These are phyloP conservation scores for Ips nitidus DNA, from an alignment of 1,140 invertebrate genomes.

Conservation along the genomic window DNA sequence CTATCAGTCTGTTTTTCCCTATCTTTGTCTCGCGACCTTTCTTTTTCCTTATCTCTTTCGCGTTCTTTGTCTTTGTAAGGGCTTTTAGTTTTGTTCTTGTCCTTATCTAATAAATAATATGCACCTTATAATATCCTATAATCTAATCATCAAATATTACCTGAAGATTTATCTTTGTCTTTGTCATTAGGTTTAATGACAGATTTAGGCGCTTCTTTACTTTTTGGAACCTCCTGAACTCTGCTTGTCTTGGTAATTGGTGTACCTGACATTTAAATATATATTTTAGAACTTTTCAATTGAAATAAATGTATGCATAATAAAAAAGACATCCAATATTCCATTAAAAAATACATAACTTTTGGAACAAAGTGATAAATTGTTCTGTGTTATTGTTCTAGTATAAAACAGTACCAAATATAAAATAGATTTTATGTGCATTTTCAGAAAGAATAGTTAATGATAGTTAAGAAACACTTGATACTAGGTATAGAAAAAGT, in stretches of 20 bases:
- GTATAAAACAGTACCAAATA: no score
- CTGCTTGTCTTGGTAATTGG: conserved; percentile 73
- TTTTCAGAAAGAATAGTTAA: no score
- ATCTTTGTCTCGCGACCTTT: conserved; percentile 57
- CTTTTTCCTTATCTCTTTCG: conserved; percentile 53
- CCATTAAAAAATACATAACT: no score
- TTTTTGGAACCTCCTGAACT: conserved; percentile 58
- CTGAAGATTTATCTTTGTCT: conserved; percentile 42
- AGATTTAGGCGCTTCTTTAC: conserved; percentile 34
- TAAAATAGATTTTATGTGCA: no score
- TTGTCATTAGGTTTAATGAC: conserved; percentile 27
- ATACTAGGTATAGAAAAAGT: no score
- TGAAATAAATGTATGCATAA: not conserved
- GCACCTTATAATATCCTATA: not conserved
- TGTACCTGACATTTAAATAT: conserved; percentile 40
- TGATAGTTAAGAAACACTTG: no score
- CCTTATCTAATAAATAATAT: conserved; percentile 52
- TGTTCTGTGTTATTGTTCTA: no score
- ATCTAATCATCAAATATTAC: conserved; percentile 38
- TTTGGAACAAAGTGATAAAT: no score
- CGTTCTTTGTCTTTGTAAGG: conserved; percentile 56
- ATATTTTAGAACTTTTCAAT: not conserved
- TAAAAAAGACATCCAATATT: no score
- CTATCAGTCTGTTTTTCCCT: conserved; percentile 56
- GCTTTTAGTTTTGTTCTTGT: conserved; percentile 61